Percentiles rank a stretch among this genome's conserved stretches.
These are phyloP conservation scores for Oreohelix idahoensis DNA, from an alignment of 1,140 invertebrate genomes.

Conservation along the genomic window DNA sequence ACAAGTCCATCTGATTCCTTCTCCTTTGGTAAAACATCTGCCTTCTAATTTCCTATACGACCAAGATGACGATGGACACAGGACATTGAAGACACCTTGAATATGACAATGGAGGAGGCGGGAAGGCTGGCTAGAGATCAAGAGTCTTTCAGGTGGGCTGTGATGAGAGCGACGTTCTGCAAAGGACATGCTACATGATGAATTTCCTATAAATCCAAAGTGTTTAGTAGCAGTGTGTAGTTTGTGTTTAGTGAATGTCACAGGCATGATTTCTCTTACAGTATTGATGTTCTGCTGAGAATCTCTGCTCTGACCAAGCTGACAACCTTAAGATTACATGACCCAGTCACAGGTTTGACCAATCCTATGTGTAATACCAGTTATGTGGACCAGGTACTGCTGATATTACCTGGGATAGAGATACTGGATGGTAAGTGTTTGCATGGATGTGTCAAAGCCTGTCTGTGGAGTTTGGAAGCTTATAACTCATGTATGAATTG, in stretches of 20 bases:
- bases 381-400: slow-evolving; percentile 1
- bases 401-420: neutral
- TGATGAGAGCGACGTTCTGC: no score
- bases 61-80: no score
- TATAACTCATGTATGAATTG: no score
- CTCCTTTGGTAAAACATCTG: neutral
- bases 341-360: slow-evolving; percentile 3
- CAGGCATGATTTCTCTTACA: no score
- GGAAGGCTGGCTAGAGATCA: no score
- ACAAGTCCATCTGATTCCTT: no score
- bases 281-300: neutral
- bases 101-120: no score
- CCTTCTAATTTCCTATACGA: neutral
- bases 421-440: slow-evolving; percentile 20
- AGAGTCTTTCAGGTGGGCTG: no score
- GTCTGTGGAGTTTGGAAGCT: neutral
- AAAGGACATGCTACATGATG: neutral
- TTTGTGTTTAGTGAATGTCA: neutral
- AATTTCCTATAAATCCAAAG: neutral
- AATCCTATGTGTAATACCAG: slow-evolving; percentile 28
- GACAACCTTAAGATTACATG: slow-evolving; percentile 1
- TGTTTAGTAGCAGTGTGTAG: neutral
- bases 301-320: neutral
- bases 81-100: no score
- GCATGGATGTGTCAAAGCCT: neutral